These are phyloP conservation scores for Drosophila arizonae DNA, from an alignment of 1,140 invertebrate genomes.

Conservation along the genomic window DNA sequence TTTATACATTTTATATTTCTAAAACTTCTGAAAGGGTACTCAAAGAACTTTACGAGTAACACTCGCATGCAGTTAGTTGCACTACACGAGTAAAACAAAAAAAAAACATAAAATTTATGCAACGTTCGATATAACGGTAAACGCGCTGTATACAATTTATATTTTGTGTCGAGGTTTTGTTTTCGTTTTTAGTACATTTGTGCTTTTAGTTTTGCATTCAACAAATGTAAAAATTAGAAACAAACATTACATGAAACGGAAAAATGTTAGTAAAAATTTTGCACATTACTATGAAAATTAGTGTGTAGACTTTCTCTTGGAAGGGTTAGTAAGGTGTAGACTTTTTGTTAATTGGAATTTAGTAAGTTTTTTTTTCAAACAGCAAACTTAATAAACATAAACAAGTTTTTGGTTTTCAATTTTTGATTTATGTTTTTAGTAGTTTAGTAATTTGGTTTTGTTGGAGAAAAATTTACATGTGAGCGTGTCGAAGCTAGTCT, in stretches of 20 bases:
- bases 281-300: constrained; percentile 63
- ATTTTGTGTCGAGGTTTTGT: not conserved
- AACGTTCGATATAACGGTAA: constrained; percentile 25
- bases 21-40: constrained; percentile 7
- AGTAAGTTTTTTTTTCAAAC: constrained; percentile 43
- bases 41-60: constrained; percentile 11
- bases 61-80: constrained; percentile 37
- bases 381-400: constrained; percentile 73
- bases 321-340: constrained; percentile 40
- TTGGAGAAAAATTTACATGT: constrained; percentile 83
- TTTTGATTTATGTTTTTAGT: constrained; percentile 52
- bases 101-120: constrained; percentile 10
- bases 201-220: constrained; percentile 43
- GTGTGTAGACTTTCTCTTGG: constrained; percentile 42
- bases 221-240: constrained; percentile 28
- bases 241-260: constrained; percentile 57
- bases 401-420: constrained; percentile 57
- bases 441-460: constrained; percentile 70
- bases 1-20: too few species aligned
- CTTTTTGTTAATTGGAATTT: constrained; percentile 36
- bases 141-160: constrained; percentile 32
- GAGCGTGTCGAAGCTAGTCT: constrained; percentile 84
- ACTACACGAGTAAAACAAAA: constrained; percentile 35
- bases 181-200: constrained; percentile 20
- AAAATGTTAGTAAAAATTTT: constrained; percentile 53